Evolutionary conservation across 1,140 invertebrate species (phyloP).

Genomic region (Campoletis sonorensis): DNA sequence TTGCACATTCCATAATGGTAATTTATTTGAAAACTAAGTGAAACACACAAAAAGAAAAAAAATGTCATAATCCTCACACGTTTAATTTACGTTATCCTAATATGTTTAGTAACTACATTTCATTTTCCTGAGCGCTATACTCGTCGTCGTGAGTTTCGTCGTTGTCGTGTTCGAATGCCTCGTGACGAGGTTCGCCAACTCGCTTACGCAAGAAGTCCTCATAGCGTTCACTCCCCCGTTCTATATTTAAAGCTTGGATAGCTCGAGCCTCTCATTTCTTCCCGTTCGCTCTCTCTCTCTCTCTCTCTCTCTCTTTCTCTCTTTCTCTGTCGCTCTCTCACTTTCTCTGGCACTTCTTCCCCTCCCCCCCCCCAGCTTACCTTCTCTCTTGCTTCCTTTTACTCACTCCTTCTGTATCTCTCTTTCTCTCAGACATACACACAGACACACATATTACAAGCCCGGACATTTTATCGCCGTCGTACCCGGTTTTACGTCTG

Average conservation of each 20-base stretch:
- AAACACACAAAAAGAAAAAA: background rate
- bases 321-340: background rate
- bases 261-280: conserved; percentile 30
- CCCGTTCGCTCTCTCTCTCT: conserved; percentile 27
- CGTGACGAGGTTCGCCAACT: background rate
- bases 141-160: conserved; percentile 25
- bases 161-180: conserved; percentile 19
- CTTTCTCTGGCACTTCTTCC: background rate
- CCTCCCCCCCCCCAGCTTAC: no score
- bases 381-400: background rate
- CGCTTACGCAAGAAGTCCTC: conserved; percentile 55
- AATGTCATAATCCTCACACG: background rate
- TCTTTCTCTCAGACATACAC: background rate
- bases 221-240: conserved; percentile 47
- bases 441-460: background rate
- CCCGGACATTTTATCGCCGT: conserved; percentile 25
- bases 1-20: no score
- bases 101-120: background rate
- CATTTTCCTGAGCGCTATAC: background rate
- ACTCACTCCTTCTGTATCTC: background rate
- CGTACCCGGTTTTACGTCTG: conserved; percentile 39
- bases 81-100: background rate
- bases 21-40: background rate
- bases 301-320: background rate
- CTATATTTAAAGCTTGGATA: conserved; percentile 54